Evolutionary conservation across 2,888 invertebrate genomes (phyloP), one percentile per base, ranked within the genome.

Genomic region (Andrena dorsata): DNA sequence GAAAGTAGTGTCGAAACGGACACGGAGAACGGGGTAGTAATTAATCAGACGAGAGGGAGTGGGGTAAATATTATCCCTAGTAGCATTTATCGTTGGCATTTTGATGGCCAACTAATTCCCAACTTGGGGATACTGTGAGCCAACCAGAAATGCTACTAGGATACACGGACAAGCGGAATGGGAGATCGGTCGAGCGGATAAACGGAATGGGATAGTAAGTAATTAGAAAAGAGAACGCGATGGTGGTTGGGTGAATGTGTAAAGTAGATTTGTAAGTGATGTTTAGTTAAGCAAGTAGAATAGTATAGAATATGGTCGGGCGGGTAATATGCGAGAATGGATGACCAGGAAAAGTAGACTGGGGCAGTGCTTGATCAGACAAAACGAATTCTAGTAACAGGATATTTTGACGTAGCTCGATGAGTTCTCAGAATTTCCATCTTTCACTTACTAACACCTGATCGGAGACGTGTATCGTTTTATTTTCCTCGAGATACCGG

Each of bases 31-130:
- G 20, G n/a, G 51, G 10, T n/a, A 7, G 26, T 26, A 7, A 23
- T 41, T 71, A 61, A 71, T 71, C 63, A 56, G 53, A 76, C 20
- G 30, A 16, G 53, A 71, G n/a, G 10, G 49, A 5, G 6, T 51
- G 49, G 16, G n/a, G 49, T 51, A 20, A 20, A 7, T n/a, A 51
- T 16, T 20, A n/a, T n/a, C n/a, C n/a, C n/a, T n/a, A n/a, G n/a
- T n/a, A n/a, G n/a, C n/a, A n/a, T n/a, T n/a, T n/a, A n/a, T n/a
- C n/a, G n/a, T n/a, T n/a, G n/a, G n/a, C n/a, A n/a, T n/a, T n/a
- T n/a, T n/a, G n/a, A n/a, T n/a, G n/a, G n/a, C n/a, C n/a, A n/a
- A n/a, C n/a, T n/a, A n/a, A n/a, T n/a, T n/a, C n/a, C n/a, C n/a
- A n/a, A n/a, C n/a, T n/a, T n/a, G n/a, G n/a, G n/a, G n/a, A n/a